phyloP scores from a whole-genome alignment of 2,113 vertebrate species.

The Girardinichthys multiradiatus region DNA sequence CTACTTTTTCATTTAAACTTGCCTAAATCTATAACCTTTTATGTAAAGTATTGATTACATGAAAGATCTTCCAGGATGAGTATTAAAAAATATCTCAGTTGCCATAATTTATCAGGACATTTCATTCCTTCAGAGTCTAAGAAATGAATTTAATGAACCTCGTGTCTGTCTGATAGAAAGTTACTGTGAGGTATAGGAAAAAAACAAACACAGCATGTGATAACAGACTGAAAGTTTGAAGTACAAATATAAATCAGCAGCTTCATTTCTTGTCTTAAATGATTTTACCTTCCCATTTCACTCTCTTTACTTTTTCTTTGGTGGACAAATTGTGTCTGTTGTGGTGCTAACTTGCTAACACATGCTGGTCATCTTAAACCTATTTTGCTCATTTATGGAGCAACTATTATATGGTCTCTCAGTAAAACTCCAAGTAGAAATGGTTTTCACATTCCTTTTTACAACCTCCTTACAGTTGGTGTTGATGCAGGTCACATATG shows the following conservation, averaged over 20 bases:
- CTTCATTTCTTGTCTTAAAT: conserved; percentile 1
- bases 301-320: neutral
- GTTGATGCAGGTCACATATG: neutral
- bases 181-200: neutral
- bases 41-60: neutral
- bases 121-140: conserved; percentile 6
- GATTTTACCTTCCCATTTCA: neutral
- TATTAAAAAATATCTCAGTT: conserved; percentile 8
- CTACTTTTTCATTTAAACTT: conserved; percentile 12
- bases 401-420: neutral
- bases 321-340: neutral
- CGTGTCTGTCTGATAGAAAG: neutral
- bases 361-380: neutral
- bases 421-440: neutral
- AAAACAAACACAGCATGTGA: conserved; percentile 1
- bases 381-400: neutral
- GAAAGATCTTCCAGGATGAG: neutral
- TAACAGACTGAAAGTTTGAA: neutral
- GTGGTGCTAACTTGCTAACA: neutral
- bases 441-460: neutral
- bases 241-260: neutral
- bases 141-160: conserved; percentile 8
- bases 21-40: neutral
- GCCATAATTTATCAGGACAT: conserved; percentile 12
- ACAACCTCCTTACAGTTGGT: neutral